These are phyloP conservation scores for Melanocharis versteri DNA, from an alignment of 2,113 vertebrate species.

Conservation along the genomic window DNA sequence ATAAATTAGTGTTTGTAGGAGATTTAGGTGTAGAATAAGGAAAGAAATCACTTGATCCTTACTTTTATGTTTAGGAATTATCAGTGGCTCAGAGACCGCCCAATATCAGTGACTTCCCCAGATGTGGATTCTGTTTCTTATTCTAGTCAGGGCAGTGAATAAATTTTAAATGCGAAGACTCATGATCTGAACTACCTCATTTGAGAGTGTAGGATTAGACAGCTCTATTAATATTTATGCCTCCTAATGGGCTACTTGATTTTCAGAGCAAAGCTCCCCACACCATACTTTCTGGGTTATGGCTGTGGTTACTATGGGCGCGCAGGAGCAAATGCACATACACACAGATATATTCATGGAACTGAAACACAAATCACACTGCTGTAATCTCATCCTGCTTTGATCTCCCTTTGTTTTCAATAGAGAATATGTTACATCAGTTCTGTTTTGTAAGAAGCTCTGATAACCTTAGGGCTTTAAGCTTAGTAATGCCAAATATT, in stretches of 20 bases:
- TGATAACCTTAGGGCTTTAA: background rate
- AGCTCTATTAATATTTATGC: slow-evolving; percentile 67
- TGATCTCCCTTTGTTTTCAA: background rate
- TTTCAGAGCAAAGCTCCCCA: slow-evolving; percentile 50
- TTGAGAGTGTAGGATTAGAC: slow-evolving; percentile 50
- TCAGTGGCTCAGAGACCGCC: background rate
- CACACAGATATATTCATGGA: background rate
- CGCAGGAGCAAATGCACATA: background rate
- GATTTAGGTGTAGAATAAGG: background rate
- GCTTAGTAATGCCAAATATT: background rate
- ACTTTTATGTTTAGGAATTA: slow-evolving; percentile 26
- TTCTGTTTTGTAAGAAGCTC: background rate
- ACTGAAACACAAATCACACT: background rate
- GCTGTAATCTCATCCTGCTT: background rate
- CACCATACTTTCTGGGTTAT: background rate
- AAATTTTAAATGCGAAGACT: slow-evolving; percentile 59
- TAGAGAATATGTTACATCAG: background rate
- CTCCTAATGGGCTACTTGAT: slow-evolving; percentile 53
- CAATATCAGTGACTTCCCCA: background rate
- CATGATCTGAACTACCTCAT: slow-evolving; percentile 53
- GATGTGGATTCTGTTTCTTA: slow-evolving; percentile 12
- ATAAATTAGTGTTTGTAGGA: background rate
- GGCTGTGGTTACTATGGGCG: background rate
- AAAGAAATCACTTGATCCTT: slow-evolving; percentile 15
- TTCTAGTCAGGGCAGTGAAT: slow-evolving; percentile 27